Base-by-base conservation (phyloP, 2,113 vertebrate genomes). In the Elephas maximus region DNA sequence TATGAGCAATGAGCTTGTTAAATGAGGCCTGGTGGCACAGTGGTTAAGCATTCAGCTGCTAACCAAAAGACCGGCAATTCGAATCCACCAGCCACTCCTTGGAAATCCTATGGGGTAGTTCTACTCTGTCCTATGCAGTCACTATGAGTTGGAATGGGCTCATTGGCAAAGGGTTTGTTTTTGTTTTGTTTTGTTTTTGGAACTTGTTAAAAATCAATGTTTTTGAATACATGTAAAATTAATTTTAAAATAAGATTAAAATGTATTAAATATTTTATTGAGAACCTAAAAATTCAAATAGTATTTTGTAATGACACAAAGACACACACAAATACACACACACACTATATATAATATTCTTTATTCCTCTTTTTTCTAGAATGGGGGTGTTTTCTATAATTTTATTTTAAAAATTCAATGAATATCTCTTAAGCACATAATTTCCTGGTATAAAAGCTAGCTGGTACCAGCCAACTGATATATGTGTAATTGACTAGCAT, bases 191-290 rank as follows among this genome's bases (percentile, higher is more conserved):
- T 57, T 57, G 53, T 17, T 57, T 57, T 57, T 57, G 53, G 53
- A 93, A 53, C 3, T 85, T 79, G 28, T 37, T 93, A 2, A 73
- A 88, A 87, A 80, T 67, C 0, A 15, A 21, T 60, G 77, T 71
- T 57, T 80, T 85, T 85, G 74, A 57, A 10, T 74, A 88, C 3
- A 20, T 24, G 14, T 90, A 95, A 95, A 79, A 90, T 63, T 74
- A 76, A 53, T 74, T 78, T 91, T 28, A 74, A 84, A 94, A 90
- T 71, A 91, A 67, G 30, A 48, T 82, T 45, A 94, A 89, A 94
- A 83, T 17, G 60, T 53, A 14, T 1, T 84, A 74, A 79, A 79
- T 41, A 78, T 82, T 82, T 44, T 14, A 73, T 2, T 9, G 12
- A 95, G 44, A 90, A 57, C 8, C 8, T 28, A 88, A 93, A 87